A percentile compares a stretch with the other conserved stretches of the same genome.
Conservation (phyloP, 2,797 vertebrate genomes). For the Acipenser transmontanus region DNA sequence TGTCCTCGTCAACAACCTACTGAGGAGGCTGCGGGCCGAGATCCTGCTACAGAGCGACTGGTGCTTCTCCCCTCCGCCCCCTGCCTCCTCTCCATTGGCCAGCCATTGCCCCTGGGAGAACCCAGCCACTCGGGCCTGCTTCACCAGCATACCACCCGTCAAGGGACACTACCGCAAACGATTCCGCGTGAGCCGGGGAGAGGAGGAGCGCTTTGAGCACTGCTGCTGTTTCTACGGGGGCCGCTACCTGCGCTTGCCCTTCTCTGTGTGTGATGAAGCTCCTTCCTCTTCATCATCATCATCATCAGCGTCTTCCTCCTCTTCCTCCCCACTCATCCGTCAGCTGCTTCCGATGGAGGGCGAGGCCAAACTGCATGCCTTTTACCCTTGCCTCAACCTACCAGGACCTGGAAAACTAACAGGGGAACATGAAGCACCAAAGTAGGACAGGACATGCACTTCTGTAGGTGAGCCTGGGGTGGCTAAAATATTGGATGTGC, state of each 20-base stretch:
- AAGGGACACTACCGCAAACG: constrained; percentile 80
- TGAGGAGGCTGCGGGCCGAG: constrained; percentile 83
- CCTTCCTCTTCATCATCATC: constrained; percentile 51
- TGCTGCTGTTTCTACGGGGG: constrained; percentile 89
- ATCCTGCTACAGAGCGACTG: constrained; percentile 90
- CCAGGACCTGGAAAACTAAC: constrained; percentile 17
- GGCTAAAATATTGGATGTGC: constrained; percentile 29
- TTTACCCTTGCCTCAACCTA: constrained; percentile 28
- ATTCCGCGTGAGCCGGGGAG: constrained; percentile 66
- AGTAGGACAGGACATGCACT: constrained; percentile 12
- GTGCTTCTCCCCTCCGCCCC: constrained; percentile 67
- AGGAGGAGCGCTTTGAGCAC: constrained; percentile 71
- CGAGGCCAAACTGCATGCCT: constrained; percentile 37
- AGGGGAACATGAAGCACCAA: neutral
- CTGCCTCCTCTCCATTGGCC: constrained; percentile 14
- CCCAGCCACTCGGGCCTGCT: constrained; percentile 38
- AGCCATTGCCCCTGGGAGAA: constrained; percentile 17
- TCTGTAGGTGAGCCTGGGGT: constrained; percentile 12
- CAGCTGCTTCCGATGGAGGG: constrained; percentile 58
- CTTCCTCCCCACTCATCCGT: constrained; percentile 40
- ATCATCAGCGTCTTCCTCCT: constrained; percentile 53
- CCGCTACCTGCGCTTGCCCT: constrained; percentile 81
- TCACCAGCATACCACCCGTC: constrained; percentile 53
- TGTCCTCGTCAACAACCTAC: constrained; percentile 91
- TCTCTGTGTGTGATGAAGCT: constrained; percentile 66